Conservation (phyloP, 2,797 vertebrate genomes). For the Morelia viridis region DNA sequence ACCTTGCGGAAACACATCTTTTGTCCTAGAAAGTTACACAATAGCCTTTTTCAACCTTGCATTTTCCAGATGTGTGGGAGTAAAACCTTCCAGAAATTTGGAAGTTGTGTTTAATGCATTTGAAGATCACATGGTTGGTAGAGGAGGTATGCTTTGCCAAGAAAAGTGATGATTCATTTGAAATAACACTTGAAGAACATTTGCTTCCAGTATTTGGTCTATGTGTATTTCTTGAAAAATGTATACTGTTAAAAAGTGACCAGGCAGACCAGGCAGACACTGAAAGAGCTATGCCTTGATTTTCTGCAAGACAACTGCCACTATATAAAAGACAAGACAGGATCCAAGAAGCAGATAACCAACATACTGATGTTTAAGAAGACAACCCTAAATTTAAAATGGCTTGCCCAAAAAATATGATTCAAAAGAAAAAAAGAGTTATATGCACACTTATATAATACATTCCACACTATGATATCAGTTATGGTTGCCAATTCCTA, state of each 20-base stretch:
- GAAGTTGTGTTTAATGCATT: neutral
- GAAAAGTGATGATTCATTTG: neutral
- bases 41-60: neutral
- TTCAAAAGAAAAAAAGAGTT: too few relatives aligned
- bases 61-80: neutral
- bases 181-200: neutral
- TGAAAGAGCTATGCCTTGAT: neutral
- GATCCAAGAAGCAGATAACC: neutral
- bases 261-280: conserved; percentile 16
- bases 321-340: neutral
- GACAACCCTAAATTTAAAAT: too few relatives aligned
- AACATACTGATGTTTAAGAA: too few relatives aligned
- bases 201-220: neutral
- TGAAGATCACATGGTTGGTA: neutral
- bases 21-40: neutral
- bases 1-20: neutral
- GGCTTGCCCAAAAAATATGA: too few relatives aligned
- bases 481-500: neutral
- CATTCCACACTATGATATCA: neutral
- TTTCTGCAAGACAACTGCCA: neutral
- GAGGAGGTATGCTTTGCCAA: neutral
- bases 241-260: conserved; percentile 8
- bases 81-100: neutral
- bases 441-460: neutral
- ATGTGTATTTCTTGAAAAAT: neutral